Percentiles rank a stretch among this genome's conserved stretches.
These are phyloP conservation scores for Onychostruthus taczanowskii DNA, from an alignment of 2,113 vertebrate species.

Conservation along the genomic window DNA sequence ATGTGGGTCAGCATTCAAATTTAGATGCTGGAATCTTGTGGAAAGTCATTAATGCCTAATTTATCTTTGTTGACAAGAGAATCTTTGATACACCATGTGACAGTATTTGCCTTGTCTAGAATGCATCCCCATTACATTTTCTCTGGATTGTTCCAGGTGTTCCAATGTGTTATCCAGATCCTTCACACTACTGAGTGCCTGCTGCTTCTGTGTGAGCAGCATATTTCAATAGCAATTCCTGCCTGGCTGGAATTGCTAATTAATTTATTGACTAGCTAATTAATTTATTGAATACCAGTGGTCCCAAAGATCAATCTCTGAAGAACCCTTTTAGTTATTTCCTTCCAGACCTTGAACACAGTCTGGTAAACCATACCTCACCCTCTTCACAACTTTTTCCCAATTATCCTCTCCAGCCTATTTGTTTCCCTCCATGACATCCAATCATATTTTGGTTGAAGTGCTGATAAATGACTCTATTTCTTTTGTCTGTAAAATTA, in stretches of 20 bases:
- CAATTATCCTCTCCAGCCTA: neutral
- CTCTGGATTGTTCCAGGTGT: neutral
- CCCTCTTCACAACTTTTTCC: neutral
- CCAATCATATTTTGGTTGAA: neutral
- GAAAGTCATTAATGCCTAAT: neutral
- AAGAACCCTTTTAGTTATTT: neutral
- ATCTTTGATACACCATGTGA: neutral
- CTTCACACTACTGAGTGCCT: neutral
- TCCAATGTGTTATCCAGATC: neutral
- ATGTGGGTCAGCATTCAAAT: neutral
- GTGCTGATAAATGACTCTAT: neutral
- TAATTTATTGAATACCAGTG: neutral
- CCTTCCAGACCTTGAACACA: neutral
- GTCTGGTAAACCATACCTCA: neutral
- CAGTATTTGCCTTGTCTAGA: neutral
- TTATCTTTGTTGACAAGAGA: neutral
- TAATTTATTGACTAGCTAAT: neutral
- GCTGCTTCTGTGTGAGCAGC: neutral
- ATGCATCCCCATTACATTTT: neutral
- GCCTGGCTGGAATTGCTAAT: neutral
- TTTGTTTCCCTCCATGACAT: neutral
- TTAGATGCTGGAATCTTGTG: neutral
- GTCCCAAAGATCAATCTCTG: neutral
- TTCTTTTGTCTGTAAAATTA: conserved; percentile 27
- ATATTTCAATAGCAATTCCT: neutral